Evolutionary conservation across 2,113 vertebrate genomes (phyloP).

Genomic region (Ibidorhyncha struthersii): DNA sequence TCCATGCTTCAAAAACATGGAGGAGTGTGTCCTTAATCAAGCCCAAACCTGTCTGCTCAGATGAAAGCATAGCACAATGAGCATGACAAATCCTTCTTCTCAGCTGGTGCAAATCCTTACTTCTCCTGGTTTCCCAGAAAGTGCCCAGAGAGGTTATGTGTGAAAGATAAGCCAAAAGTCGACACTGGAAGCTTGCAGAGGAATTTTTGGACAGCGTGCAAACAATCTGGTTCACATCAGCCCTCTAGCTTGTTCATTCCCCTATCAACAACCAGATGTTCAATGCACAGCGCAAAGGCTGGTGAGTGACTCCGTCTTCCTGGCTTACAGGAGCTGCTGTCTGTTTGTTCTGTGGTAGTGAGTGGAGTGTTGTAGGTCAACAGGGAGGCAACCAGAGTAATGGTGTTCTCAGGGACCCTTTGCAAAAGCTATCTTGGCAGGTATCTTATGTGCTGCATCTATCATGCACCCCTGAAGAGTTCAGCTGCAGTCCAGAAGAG

Average conservation of each 20-base stretch:
- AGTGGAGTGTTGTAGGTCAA: background rate
- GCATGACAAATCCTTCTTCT: background rate
- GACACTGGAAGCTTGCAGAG: background rate
- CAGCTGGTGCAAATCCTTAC: background rate
- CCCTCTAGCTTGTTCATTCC: background rate
- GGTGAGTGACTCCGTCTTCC: background rate
- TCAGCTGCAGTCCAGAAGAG: background rate
- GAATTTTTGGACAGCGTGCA: slow-evolving; percentile 3
- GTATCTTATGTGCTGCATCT: background rate
- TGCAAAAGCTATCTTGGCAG: background rate
- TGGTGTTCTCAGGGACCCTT: background rate
- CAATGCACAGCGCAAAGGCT: background rate
- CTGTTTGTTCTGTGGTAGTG: background rate
- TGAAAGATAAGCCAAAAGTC: slow-evolving; percentile 13
- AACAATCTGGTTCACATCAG: slow-evolving; percentile 34
- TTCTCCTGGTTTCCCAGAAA: background rate
- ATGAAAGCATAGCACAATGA: background rate
- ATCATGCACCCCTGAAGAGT: background rate
- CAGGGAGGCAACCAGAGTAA: background rate
- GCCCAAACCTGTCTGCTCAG: background rate
- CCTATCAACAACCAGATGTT: slow-evolving; percentile 22
- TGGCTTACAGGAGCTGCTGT: background rate
- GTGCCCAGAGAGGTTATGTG: background rate
- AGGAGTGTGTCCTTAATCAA: background rate
- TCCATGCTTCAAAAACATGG: background rate